Percentiles rank a stretch among this genome's conserved stretches.
Conservation (phyloP, 2,113 vertebrate genomes). For the Ptychochromis oligacanthus region DNA sequence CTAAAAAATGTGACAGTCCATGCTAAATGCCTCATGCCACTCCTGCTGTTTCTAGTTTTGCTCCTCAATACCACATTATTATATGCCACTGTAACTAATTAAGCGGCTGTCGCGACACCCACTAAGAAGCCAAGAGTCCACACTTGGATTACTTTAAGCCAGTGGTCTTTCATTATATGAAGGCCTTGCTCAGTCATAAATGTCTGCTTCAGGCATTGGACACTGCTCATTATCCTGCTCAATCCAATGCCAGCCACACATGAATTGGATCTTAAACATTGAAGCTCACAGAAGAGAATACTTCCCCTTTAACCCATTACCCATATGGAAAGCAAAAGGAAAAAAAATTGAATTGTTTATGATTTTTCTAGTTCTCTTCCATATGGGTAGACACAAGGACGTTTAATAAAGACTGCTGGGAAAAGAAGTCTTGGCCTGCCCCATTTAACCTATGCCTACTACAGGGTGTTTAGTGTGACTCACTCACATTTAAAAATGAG, state of each 20-base stretch:
- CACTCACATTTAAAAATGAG: neutral
- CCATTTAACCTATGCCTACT: slow-evolving; percentile 8
- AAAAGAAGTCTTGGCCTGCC: neutral
- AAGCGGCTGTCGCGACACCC: slow-evolving; percentile 36
- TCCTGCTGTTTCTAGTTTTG: slow-evolving; percentile 10
- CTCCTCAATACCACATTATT: slow-evolving; percentile 14
- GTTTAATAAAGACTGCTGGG: slow-evolving; percentile 7
- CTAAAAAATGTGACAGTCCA: neutral
- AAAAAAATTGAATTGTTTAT: neutral
- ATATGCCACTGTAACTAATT: slow-evolving; percentile 53
- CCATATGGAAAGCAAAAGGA: neutral
- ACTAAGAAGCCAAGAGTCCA: slow-evolving; percentile 54
- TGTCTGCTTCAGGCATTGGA: slow-evolving; percentile 51
- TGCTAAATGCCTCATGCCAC: neutral
- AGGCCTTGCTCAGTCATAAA: slow-evolving; percentile 54
- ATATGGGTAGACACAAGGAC: neutral
- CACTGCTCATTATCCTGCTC: slow-evolving; percentile 61
- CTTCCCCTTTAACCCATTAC: slow-evolving; percentile 47
- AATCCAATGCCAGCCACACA: slow-evolving; percentile 20
- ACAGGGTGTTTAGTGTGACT: neutral
- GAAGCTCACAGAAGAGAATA: slow-evolving; percentile 4
- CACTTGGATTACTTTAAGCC: slow-evolving; percentile 61
- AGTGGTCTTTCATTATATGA: slow-evolving; percentile 64
- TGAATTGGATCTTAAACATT: slow-evolving; percentile 23
- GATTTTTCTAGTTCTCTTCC: neutral